Percentiles rank a stretch among this genome's conserved stretches.
These are phyloP conservation scores for Panorpa germanica DNA, from an alignment of 2,888 invertebrate species.

Conservation along the genomic window DNA sequence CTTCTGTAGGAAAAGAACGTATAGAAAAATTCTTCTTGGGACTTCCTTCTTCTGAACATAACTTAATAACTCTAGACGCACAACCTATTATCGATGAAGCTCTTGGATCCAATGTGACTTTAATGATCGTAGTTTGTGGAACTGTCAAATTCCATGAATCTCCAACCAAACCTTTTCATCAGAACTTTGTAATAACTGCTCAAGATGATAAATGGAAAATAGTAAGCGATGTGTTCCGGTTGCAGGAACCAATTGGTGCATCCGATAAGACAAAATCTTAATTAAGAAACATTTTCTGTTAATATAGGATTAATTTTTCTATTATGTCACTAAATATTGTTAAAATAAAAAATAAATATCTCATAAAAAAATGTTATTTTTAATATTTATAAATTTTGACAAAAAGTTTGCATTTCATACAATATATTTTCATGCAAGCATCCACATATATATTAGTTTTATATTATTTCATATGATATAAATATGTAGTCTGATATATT, in stretches of 20 bases:
- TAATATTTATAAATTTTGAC: too few species aligned
- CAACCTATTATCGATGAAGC: slow-evolving; percentile 68
- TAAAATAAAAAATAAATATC: too few species aligned
- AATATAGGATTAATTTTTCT: too few species aligned
- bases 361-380: too few species aligned
- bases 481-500: too few species aligned
- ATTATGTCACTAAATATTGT: too few species aligned
- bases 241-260: slow-evolving; percentile 34
- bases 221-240: slow-evolving; percentile 70
- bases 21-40: slow-evolving; percentile 76
- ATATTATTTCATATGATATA: too few species aligned
- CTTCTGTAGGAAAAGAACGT: slow-evolving; percentile 54
- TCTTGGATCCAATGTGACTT: slow-evolving; percentile 58
- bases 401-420: too few species aligned
- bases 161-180: slow-evolving; percentile 49
- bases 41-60: slow-evolving; percentile 64
- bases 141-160: slow-evolving; percentile 52
- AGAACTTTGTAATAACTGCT: slow-evolving; percentile 75
- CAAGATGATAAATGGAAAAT: slow-evolving; percentile 88
- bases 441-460: too few species aligned
- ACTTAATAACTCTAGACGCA: slow-evolving; percentile 61
- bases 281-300: too few species aligned
- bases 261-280: slow-evolving; percentile 10
- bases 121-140: slow-evolving; percentile 69
- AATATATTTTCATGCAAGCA: too few species aligned